Conservation (phyloP, 2,113 vertebrate genomes). For the Stomatorhinus ivindoensis region DNA sequence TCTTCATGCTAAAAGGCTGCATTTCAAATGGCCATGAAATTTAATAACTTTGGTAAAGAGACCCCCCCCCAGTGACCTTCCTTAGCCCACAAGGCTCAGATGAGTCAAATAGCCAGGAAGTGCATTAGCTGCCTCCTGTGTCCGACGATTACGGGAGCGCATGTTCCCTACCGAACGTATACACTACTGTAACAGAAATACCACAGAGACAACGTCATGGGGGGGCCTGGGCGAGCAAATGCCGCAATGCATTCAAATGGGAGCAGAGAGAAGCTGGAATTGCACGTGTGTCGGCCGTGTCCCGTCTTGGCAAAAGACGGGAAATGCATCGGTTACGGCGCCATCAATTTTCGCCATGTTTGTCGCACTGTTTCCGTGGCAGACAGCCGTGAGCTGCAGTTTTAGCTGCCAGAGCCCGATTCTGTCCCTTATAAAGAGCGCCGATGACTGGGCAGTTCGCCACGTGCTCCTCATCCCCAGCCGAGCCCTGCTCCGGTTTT, state of each 20-base stretch:
- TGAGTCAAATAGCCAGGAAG: not conserved
- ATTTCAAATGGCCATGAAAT: not conserved
- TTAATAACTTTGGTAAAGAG: not conserved
- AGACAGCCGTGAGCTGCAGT: not conserved
- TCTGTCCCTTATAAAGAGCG: not conserved
- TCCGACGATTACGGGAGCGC: not conserved
- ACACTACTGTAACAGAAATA: not conserved
- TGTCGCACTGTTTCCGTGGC: not conserved
- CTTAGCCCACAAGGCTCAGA: not conserved
- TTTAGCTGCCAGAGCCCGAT: not conserved
- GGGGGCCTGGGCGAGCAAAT: not conserved
- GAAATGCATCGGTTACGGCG: not conserved
- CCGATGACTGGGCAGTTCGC: not conserved
- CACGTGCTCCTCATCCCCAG: not conserved
- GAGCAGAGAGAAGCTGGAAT: not conserved
- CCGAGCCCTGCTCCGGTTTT: constrained; percentile 4
- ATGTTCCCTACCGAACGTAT: not conserved
- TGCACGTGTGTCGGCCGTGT: not conserved
- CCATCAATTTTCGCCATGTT: not conserved
- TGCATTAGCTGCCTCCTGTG: not conserved
- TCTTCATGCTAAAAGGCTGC: not conserved
- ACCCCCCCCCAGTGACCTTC: not conserved
- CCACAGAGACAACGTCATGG: not conserved
- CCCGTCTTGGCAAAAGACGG: not conserved
- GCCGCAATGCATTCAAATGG: not conserved